These are phyloP conservation scores for Diplodus sargus DNA, from an alignment of 2,797 vertebrate genomes.

Conservation along the genomic window DNA sequence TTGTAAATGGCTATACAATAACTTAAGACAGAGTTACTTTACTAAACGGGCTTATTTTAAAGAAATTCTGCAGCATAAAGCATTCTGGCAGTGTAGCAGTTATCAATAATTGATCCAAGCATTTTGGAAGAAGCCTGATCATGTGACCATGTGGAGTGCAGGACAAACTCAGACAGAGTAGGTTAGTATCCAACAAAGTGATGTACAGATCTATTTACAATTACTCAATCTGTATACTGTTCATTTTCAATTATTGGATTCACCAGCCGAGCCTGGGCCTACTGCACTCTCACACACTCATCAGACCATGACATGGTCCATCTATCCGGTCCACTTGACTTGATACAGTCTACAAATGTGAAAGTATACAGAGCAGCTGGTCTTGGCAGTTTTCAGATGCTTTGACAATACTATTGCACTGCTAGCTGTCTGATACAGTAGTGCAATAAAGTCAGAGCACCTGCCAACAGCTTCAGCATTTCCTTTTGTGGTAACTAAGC, in stretches of 20 bases:
- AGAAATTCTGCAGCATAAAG: background rate
- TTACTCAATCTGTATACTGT: background rate
- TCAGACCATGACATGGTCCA: background rate
- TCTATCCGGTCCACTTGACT: background rate
- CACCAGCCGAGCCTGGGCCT: background rate
- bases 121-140: background rate
- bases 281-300: background rate
- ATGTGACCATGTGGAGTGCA: background rate
- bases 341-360: background rate
- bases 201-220: background rate
- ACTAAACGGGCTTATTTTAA: background rate
- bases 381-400: slow-evolving; percentile 90
- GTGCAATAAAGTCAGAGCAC: slow-evolving; percentile 99
- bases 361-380: slow-evolving; percentile 5
- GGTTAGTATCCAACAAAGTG: background rate
- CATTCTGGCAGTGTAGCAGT: background rate
- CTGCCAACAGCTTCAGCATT: slow-evolving; percentile 84
- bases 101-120: background rate
- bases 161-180: background rate
- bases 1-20: too few species aligned
- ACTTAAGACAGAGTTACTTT: background rate
- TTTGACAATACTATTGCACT: slow-evolving; percentile 99
- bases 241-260: background rate
- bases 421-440: slow-evolving; percentile 97
- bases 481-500: slow-evolving; percentile 64